Evolutionary conservation across 2,113 vertebrate species (phyloP), one percentile per base, ranked within the genome.

Genomic region (Trematocara unimaculatum): DNA sequence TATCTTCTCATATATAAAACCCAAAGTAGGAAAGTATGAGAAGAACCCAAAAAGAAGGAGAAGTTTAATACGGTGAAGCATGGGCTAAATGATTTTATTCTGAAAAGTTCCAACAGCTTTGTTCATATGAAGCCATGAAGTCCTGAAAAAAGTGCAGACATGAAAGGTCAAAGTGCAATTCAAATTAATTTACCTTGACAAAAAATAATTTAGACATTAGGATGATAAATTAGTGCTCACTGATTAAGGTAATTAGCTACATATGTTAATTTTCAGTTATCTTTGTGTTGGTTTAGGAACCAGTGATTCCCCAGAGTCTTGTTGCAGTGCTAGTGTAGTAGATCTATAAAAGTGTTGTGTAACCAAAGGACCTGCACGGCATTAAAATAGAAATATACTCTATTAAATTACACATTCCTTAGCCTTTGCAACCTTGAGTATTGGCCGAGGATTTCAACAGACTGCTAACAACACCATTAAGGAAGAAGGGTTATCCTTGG

Each of bases 221-320:
- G 40, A 92, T 94, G 94, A 95, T 95, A 95, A 95, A 95, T 88
- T 92, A 90, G 85, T 47, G 82, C 56, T 31, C 82, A 72, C 84
- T 90, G 93, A 94, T 95, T 90, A 93, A 87, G 85, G 85, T 91
- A 95, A 96, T 95, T 95, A 95, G 93, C 82, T 81, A 83, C 86
- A 93, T 93, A 94, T 95, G 92, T 91, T 92, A 94, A 95, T 95
- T 92, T 83, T 51, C 64, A 47, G 85, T 95, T 95, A 95, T 95
- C 93, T 92, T 90, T 89, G 55, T 79, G 80, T 88, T 83, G 81
- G 87, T 93, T 93, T 89, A 53, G 88, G 87, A 93, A 90, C 94
- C 92, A 88, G 79, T 89, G 81, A 81, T 89, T 93, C 84, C 89
- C 89, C 14, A 26, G 87, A 83, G 91, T 81, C 10, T 12, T 31